Percentiles rank a stretch among this genome's conserved stretches.
Evolutionary conservation across 2,797 vertebrate genomes (phyloP).

Genomic region (Holocentrus rufus): DNA sequence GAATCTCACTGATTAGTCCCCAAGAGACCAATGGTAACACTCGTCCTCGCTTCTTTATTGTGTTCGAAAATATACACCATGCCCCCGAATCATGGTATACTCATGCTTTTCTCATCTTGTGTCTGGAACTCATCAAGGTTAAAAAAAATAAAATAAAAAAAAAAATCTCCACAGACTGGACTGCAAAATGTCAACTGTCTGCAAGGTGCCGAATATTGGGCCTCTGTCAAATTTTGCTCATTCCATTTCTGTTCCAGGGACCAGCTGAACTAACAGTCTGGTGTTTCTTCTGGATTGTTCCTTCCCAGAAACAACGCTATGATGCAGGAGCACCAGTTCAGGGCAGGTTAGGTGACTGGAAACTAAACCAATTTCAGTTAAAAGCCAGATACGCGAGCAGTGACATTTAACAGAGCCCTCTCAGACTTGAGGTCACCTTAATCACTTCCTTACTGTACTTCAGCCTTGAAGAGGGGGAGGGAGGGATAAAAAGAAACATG

Average conservation of each 20-base stretch:
- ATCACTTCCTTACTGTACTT: constrained; percentile 38
- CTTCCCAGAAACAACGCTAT: neutral
- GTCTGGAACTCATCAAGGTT: constrained; percentile 43
- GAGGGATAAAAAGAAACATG: constrained; percentile 15
- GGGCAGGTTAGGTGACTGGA: constrained; percentile 20
- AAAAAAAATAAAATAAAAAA: constrained; percentile 19
- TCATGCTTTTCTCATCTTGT: constrained; percentile 23
- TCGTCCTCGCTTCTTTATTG: constrained; percentile 33
- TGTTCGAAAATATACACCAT: constrained; percentile 49
- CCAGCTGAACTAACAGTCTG: constrained; percentile 51
- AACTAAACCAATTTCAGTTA: constrained; percentile 37
- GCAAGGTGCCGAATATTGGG: constrained; percentile 8
- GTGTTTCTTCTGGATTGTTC: constrained; percentile 29
- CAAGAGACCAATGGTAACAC: constrained; percentile 45
- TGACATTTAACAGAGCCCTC: constrained; percentile 49
- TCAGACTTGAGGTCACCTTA: constrained; percentile 38
- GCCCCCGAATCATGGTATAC: constrained; percentile 36
- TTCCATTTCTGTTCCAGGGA: constrained; percentile 29
- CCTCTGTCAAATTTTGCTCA: constrained; percentile 25
- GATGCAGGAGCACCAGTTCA: constrained; percentile 16
- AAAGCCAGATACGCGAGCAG: constrained; percentile 25
- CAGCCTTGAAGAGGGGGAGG: constrained; percentile 9
- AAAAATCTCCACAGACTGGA: constrained; percentile 16
- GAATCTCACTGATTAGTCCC: constrained; percentile 66
- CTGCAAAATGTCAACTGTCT: constrained; percentile 32